Base-by-base conservation (phyloP, 2,113 vertebrate genomes). In the Megaleporinus macrocephalus region DNA sequence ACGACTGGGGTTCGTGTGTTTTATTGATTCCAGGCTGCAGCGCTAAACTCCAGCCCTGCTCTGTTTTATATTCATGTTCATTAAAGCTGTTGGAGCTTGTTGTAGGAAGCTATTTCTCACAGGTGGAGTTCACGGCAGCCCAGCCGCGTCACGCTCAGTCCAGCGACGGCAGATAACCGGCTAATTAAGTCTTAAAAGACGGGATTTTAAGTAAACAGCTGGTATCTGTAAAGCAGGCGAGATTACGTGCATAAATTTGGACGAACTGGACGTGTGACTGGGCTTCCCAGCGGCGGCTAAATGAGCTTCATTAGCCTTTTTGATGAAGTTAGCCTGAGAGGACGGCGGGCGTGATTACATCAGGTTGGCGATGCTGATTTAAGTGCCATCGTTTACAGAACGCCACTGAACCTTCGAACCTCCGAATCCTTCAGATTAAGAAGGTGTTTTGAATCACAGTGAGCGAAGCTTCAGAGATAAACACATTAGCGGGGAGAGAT, bases 401-500 rank as follows among this genome's bases (percentile, higher is more conserved):
- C 65, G 51, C n/a, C 62, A 44, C 70, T 55, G 5, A 61, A 61
- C 18, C 53, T 62, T 55, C 63, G 59, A 76, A 77, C 73, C 63
- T 73, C 41, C n/a, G 74, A 57, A 62, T 7, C 75, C 30, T 53
- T 27, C 72, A 41, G 30, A 78, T 49, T n/a, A 30, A 29, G 14
- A 29, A 36, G 14, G 20, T 13, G 44, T 70, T 62, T 78, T 62
- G 57, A 78, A 61, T 36, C n/a, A 53, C 66, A 55, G 63, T 63
- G 41, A 36, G 44, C 53, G 55, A 33, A 70, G 55, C 29, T 77
- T 53, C 16, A 13, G 51, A 44, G 41, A 77, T 76, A 78, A 73
- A 83, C 30, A 53, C 51, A 53, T 78, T 29, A 78, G 3, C 41
- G 30, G 1, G 10, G 30, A 57, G 51, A 72, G 78, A 15, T 53